Percentiles rank a stretch among this genome's conserved stretches.
Evolutionary conservation across 2,888 invertebrate genomes (phyloP).

Genomic region (Adineta ricciae): DNA sequence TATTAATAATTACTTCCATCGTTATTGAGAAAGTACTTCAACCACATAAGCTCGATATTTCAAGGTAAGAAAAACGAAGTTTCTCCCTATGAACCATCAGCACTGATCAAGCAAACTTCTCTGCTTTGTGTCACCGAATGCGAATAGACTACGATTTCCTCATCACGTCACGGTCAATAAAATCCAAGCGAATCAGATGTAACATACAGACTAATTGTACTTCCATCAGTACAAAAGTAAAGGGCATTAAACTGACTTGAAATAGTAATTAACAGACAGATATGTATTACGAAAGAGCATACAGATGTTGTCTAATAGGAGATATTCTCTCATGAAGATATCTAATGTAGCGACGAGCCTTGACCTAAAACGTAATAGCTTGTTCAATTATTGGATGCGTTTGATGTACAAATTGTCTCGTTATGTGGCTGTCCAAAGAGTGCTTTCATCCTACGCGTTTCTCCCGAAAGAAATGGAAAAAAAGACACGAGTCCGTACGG

Average conservation of each 20-base stretch:
- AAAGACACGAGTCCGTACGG: no score
- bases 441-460: not conserved
- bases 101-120: no score
- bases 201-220: not conserved
- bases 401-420: not conserved
- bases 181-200: not conserved
- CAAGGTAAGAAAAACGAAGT: not conserved
- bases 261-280: not conserved
- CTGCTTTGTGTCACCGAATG: no score
- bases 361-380: not conserved
- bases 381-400: not conserved
- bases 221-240: not conserved
- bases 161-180: no score
- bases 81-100: no score
- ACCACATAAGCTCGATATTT: not conserved
- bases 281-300: not conserved
- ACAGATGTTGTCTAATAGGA: not conserved
- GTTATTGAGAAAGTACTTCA: no score
- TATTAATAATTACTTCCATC: not conserved
- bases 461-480: no score
- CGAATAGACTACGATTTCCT: no score
- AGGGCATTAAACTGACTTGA: not conserved
- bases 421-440: not conserved
- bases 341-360: not conserved
- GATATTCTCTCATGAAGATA: not conserved